Conservation (phyloP, 2,113 vertebrate genomes). For the Pyrgilauda ruficollis region DNA sequence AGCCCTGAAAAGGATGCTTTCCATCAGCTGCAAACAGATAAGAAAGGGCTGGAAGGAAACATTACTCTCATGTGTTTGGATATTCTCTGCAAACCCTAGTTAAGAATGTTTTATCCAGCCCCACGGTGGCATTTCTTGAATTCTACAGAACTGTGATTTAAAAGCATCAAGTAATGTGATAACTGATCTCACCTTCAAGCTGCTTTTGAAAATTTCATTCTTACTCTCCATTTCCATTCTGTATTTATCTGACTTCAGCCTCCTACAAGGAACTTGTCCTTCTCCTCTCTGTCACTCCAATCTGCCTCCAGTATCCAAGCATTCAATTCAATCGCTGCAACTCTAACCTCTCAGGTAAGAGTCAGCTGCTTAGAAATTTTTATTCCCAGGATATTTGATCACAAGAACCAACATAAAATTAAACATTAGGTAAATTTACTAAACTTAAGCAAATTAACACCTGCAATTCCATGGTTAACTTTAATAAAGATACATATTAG, state of each 20-base stretch:
- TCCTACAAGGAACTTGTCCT: background rate
- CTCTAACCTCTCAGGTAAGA: background rate
- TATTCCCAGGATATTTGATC: background rate
- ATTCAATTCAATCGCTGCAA: background rate
- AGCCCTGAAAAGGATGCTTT: background rate
- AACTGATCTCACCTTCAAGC: background rate
- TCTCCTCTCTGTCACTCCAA: background rate
- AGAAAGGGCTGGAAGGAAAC: background rate
- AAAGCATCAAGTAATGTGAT: background rate
- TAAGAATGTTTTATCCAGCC: background rate
- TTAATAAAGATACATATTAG: background rate
- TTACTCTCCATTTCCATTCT: background rate
- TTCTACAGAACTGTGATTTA: background rate
- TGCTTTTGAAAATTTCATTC: background rate
- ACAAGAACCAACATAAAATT: background rate
- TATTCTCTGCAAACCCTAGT: background rate
- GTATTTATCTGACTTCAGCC: background rate
- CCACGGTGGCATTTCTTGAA: background rate
- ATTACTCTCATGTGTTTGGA: background rate
- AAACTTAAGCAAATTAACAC: background rate
- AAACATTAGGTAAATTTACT: background rate
- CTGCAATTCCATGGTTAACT: fast-evolving
- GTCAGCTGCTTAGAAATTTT: background rate
- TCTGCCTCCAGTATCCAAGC: background rate
- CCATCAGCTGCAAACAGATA: background rate